phyloP scores from a whole-genome alignment of 2,888 invertebrate species.

The Pharmacophagus antenor region DNA sequence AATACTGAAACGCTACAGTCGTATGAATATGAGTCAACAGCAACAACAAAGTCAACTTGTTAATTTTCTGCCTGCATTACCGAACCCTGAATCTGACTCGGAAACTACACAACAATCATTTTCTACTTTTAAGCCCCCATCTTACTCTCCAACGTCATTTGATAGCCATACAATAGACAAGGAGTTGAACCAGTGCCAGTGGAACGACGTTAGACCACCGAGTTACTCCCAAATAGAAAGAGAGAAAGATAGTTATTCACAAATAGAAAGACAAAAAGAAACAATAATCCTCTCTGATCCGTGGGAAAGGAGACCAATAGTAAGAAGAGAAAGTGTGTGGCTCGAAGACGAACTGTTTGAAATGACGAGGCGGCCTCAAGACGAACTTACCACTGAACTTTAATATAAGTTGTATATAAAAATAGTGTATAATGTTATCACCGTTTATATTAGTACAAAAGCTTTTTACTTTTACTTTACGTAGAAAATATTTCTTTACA shows the following conservation, averaged over 20 bases:
- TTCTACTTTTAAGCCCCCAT: conserved; percentile 76
- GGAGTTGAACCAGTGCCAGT: conserved; percentile 70
- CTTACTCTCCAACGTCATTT: conserved; percentile 77
- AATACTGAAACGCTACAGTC: conserved; percentile 84
- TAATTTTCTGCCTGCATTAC: conserved; percentile 85
- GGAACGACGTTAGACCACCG: conserved; percentile 79
- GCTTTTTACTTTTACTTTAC: conserved; percentile 9
- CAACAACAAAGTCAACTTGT: conserved; percentile 86
- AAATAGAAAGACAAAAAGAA: conserved; percentile 65
- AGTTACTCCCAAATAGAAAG: conserved; percentile 54
- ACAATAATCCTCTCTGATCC: conserved; percentile 70
- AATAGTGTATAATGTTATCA: conserved; percentile 11
- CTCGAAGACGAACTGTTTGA: conserved; percentile 91
- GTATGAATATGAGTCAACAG: conserved; percentile 70
- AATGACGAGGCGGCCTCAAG: conserved; percentile 91
- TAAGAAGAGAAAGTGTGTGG: conserved; percentile 82
- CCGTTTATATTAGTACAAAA: conserved; percentile 26
- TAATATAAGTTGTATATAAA: conserved; percentile 51
- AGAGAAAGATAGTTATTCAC: conserved; percentile 51
- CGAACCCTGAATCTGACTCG: conserved; percentile 67
- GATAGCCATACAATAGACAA: conserved; percentile 67
- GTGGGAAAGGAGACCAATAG: conserved; percentile 75
- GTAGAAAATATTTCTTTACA: conserved; percentile 6
- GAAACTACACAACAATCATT: conserved; percentile 71
- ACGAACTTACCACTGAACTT: conserved; percentile 93